A percentile compares a stretch with the other conserved stretches of the same genome.
Evolutionary conservation across 2,113 vertebrate genomes (phyloP).

Genomic region (Peromyscus polionotus): DNA sequence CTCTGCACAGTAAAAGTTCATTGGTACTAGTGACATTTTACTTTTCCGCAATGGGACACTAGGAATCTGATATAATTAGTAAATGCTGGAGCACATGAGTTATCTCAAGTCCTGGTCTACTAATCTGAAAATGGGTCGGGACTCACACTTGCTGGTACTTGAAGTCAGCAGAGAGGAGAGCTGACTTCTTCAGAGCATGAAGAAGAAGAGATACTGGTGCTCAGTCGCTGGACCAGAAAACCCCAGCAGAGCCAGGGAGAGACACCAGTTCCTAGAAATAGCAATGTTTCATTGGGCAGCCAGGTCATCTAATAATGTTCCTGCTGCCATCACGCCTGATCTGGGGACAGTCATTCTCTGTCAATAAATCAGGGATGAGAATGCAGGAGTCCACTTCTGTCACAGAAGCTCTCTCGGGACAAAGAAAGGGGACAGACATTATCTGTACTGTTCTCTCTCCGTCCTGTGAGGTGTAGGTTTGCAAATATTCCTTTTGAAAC

Average conservation of each 20-base stretch:
- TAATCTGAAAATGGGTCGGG: conserved; percentile 80
- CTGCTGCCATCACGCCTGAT: neutral
- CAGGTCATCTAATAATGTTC: neutral
- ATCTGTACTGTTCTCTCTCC: too few species aligned
- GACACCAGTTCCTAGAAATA: neutral
- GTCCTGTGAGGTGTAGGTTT: rapidly evolving
- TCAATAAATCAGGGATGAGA: conserved; percentile 70
- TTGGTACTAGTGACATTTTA: conserved; percentile 65
- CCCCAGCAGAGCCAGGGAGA: neutral
- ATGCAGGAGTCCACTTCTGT: conserved; percentile 35
- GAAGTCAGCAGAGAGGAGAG: conserved; percentile 57
- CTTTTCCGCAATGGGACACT: conserved; percentile 73
- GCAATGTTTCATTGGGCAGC: neutral
- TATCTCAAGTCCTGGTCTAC: conserved; percentile 78
- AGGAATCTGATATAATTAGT: conserved; percentile 80
- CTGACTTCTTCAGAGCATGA: conserved; percentile 23
- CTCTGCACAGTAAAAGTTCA: neutral
- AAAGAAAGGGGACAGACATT: neutral
- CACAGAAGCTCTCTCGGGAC: neutral
- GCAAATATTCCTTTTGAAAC: neutral
- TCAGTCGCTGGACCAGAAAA: conserved; percentile 40
- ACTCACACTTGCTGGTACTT: conserved; percentile 64
- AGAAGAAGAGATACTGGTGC: conserved; percentile 62
- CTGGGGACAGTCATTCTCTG: conserved; percentile 30
- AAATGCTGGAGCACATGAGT: conserved; percentile 79